Base-by-base conservation (phyloP, 2,888 invertebrate species). In the Stenolophus ochropezus region DNA sequence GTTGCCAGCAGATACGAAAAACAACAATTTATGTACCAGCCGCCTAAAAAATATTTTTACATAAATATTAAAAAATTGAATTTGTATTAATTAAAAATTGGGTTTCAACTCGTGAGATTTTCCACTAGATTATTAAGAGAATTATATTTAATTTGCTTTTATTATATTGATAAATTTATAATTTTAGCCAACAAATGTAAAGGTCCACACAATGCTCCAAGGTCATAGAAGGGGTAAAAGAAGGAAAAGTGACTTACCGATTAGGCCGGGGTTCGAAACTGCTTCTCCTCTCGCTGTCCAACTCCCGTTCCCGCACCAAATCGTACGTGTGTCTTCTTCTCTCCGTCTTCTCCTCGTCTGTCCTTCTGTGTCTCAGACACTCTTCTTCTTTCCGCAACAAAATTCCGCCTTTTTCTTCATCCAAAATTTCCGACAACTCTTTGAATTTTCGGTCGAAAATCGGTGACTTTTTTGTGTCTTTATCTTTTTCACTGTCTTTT, bases 261-360 rank as follows among this genome's bases (percentile, higher is more conserved):
- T 2, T 23, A 0, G 88, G 87, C 83, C 86, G 86, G 80, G 85
- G 86, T 58, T 89, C 89, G 84, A 89, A 86, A 85, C 89, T 89
- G 49, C 87, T 85, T 83, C 89, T 86, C 75, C 86, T 86, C 81
- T 87, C 84, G 65, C 86, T 83, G 58, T 85, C 85, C n/a, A 88
- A 88, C 85, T 85, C 82, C 87, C 87, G 14, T 20, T 71, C 74
- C 6, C 65, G 51, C 25, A 33, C n/a, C 27, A 74, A 65, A 27
- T 82, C 83, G 77, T 81, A 83, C 61, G 82, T 82, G 47, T 83
- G 73, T 71, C 23, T 79, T 65, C 78, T 33, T 49, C 74, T 73
- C 53, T 81, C 81, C 71, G 1, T 69, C 16, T 69, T 69, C 8
- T 69, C 65, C 11, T 69, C 65, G 71, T 83, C 82, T 11, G 81